phyloP scores from a whole-genome alignment of 2,797 vertebrate genomes.

The Helicolenus hilgendorfi region DNA sequence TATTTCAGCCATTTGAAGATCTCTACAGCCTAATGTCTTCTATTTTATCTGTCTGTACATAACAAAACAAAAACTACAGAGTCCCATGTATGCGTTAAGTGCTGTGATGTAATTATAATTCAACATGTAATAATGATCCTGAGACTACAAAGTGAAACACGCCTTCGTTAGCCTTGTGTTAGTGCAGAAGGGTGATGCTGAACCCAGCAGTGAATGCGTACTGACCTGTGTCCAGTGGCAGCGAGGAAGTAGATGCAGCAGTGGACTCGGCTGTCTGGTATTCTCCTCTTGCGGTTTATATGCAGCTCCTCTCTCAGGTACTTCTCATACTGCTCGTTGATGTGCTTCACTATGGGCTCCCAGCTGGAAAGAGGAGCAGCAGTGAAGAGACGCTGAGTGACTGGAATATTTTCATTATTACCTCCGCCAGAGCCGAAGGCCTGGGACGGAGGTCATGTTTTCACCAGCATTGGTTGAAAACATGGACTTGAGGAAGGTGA shows the following conservation, averaged over 20 bases:
- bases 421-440: no score
- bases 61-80: neutral
- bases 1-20: neutral
- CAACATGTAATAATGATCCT: neutral
- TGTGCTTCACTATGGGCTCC: conserved; percentile 95
- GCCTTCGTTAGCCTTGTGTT: neutral
- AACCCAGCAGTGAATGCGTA: neutral
- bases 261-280: conserved; percentile 96
- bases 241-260: conserved; percentile 97
- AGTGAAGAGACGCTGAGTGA: neutral
- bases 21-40: neutral
- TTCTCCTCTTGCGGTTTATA: conserved; percentile 94
- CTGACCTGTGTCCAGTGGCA: conserved; percentile 96
- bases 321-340: conserved; percentile 96
- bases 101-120: neutral
- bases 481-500: no score
- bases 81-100: neutral
- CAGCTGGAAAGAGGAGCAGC: conserved; percentile 87
- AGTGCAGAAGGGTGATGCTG: neutral
- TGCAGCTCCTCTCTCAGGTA: conserved; percentile 96
- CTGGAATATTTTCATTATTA: neutral
- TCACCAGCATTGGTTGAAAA: no score
- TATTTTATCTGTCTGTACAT: neutral
- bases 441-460: no score
- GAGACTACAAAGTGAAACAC: neutral